Evolutionary conservation across 2,888 invertebrate species (phyloP), one percentile per base, ranked within the genome.

Genomic region (Cheiracanthium punctorium): DNA sequence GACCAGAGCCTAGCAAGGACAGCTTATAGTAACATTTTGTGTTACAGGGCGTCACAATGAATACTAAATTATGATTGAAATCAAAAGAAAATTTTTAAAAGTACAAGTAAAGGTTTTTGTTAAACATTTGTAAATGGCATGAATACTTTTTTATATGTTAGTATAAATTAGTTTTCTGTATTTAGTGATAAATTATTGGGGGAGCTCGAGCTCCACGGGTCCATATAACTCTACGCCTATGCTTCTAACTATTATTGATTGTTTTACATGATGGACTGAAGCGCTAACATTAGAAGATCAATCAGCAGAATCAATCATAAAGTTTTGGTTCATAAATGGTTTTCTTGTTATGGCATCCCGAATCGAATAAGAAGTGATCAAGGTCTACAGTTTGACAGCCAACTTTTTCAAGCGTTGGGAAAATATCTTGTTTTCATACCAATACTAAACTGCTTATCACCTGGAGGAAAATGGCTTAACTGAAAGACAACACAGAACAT

Each of bases 261-360:
- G 67, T 24, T 77, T 8, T 65, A 91, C 92, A 0, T 89, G 92
- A 12, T 92, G 92, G 92, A 90, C 91, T 14, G 92, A 91, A 86
- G 91, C 89, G 0, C 80, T 90, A 4, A 91, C 92, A 0, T 69
- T 92, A 0, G 17, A 33, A 0, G 90, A 92, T 76, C 91, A 91
- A 20, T 91, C 91, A 0, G 92, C 91, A 0, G 91, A 91, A 76
- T 91, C 91, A 0, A 90, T 91, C 0, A 91, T 91, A 0, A 77
- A 87, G 90, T 91, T 1, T 89, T 93, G 7, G 72, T 90, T 28
- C 52, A 73, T 0, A 85, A 88, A 0, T 93, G 92, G 93, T 90
- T 93, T 1, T 80, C 92, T 0, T 88, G 90, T 5, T 91, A 90
- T 80, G 91, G 91, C 1, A 88, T 89, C 0, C 91, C 91, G 0